These are phyloP conservation scores for Junonia oenone DNA, from an alignment of 2,888 invertebrate species.

Conservation along the genomic window DNA sequence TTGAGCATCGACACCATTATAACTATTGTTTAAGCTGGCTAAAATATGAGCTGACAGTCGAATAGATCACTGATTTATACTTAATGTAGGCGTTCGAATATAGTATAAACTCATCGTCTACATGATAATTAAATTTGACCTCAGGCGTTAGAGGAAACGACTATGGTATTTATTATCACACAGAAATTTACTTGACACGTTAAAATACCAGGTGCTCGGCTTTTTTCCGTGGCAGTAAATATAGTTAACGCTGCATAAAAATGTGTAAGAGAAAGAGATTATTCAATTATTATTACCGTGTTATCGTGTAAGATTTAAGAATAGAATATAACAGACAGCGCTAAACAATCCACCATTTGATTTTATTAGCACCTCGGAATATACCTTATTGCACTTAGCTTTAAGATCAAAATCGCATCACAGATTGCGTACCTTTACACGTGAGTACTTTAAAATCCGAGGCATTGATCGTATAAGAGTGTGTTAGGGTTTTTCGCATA, in stretches of 20 bases:
- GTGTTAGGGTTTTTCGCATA: slow-evolving; percentile 22
- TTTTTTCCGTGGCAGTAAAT: slow-evolving; percentile 48
- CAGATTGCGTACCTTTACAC: slow-evolving; percentile 3
- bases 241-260: slow-evolving; percentile 49
- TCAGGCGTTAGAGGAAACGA: slow-evolving; percentile 54
- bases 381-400: background rate
- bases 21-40: slow-evolving; percentile 69
- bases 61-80: slow-evolving; percentile 55
- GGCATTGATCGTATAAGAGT: slow-evolving; percentile 25
- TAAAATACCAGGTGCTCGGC: slow-evolving; percentile 56
- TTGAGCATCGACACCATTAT: slow-evolving; percentile 67
- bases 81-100: slow-evolving; percentile 56
- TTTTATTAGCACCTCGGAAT: background rate
- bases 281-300: slow-evolving; percentile 27
- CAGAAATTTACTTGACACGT: slow-evolving; percentile 62
- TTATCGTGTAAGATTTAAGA: slow-evolving; percentile 15
- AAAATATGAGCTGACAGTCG: slow-evolving; percentile 48
- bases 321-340: slow-evolving; percentile 5
- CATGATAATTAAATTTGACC: slow-evolving; percentile 78
- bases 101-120: slow-evolving; percentile 52
- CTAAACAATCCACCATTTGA: background rate
- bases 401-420: background rate
- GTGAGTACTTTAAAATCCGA: slow-evolving; percentile 20
- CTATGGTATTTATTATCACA: slow-evolving; percentile 61
- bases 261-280: slow-evolving; percentile 21